Conservation (phyloP, 2,797 vertebrate genomes). For the Chrosomus eos region DNA sequence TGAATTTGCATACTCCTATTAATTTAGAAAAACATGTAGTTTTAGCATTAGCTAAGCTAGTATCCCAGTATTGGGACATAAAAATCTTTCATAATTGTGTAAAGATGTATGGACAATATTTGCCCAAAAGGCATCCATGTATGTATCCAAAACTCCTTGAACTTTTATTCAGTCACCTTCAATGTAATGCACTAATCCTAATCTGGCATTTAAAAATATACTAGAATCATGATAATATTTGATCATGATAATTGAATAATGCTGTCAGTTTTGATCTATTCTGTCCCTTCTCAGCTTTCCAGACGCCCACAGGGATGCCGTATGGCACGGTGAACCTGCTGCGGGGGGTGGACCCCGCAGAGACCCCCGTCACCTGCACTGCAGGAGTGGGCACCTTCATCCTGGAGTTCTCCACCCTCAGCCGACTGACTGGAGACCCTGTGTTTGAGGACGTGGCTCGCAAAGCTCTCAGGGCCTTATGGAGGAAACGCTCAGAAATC, state of each 20-base stretch:
- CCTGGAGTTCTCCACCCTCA: slow-evolving; percentile 92
- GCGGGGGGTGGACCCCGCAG: slow-evolving; percentile 88
- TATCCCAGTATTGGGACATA: neutral
- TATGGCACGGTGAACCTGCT: slow-evolving; percentile 96
- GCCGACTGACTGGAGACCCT: slow-evolving; percentile 90
- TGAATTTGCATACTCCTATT: neutral
- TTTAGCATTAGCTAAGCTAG: neutral
- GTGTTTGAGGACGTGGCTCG: slow-evolving; percentile 87
- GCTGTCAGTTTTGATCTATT: neutral
- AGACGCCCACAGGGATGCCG: slow-evolving; percentile 94
- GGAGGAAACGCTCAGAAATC: slow-evolving; percentile 92
- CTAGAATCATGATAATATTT: neutral
- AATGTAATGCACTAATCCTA: neutral
- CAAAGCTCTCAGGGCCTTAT: slow-evolving; percentile 86
- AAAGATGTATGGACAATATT: neutral
- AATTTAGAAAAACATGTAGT: neutral
- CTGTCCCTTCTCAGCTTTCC: slow-evolving; percentile 81
- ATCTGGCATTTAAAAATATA: neutral
- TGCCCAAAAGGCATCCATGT: neutral
- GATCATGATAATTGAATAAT: neutral
- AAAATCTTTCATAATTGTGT: neutral
- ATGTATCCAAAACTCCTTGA: neutral
- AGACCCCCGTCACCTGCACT: slow-evolving; percentile 95
- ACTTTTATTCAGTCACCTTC: neutral
- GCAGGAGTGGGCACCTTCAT: slow-evolving; percentile 97